Conservation (phyloP, 1,140 invertebrate species). For the Drosophila guanche region DNA sequence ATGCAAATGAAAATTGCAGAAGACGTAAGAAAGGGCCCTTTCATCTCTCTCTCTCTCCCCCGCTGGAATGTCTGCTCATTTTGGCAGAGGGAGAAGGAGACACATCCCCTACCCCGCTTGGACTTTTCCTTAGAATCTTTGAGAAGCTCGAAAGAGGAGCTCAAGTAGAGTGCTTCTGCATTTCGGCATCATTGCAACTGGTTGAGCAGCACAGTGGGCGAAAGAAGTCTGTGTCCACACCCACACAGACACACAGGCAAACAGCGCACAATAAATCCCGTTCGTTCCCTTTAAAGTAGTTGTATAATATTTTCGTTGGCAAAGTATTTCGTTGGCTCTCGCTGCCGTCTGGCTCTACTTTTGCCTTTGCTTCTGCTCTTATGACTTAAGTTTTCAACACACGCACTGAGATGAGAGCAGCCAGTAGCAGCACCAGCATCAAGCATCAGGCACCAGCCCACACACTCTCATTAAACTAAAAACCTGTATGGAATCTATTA, state of each 20-base stretch:
- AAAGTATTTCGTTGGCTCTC: conserved; percentile 58
- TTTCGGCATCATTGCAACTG: conserved; percentile 74
- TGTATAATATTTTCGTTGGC: conserved; percentile 55
- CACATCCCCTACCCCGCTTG: conserved; percentile 25
- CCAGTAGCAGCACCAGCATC: too few species aligned
- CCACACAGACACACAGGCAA: conserved; percentile 14
- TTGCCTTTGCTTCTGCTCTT: conserved; percentile 45
- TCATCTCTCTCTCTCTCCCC: not conserved
- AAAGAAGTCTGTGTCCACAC: not conserved
- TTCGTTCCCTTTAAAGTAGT: conserved; percentile 43
- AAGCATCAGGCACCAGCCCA: conserved; percentile 10
- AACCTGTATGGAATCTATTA: too few species aligned
- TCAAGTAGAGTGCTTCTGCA: conserved; percentile 71
- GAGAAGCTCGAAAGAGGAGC: conserved; percentile 20
- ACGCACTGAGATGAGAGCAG: conserved; percentile 27
- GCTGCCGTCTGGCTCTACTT: conserved; percentile 17
- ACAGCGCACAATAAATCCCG: conserved; percentile 72
- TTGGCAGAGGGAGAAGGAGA: conserved; percentile 6
- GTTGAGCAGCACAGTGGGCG: conserved; percentile 38
- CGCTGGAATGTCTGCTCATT: conserved; percentile 33
- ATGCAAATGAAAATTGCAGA: conserved; percentile 46
- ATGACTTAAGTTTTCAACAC: conserved; percentile 74
- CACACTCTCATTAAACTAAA: conserved; percentile 55
- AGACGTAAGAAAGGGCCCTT: conserved; percentile 22
- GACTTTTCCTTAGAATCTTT: conserved; percentile 40